phyloP scores from a whole-genome alignment of 2,888 invertebrate species.

The Rhagonycha fulva region DNA sequence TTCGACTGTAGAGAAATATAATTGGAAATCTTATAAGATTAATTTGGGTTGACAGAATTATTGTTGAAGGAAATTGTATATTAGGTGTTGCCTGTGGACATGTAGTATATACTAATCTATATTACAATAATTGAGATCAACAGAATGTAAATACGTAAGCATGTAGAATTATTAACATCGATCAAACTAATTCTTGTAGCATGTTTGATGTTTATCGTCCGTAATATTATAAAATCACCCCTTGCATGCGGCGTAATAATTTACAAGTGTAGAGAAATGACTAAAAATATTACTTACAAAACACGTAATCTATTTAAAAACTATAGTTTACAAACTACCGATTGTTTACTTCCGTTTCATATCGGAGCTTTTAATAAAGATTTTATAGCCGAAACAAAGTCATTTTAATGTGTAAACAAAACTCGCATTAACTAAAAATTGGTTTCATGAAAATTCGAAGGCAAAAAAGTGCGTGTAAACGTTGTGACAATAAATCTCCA shows the following conservation, averaged over 20 bases:
- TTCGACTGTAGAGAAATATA: not conserved
- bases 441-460: not conserved
- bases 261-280: conserved; percentile 32
- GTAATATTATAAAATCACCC: conserved; percentile 36
- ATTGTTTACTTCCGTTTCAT: conserved; percentile 13
- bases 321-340: conserved; percentile 10
- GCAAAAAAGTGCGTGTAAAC: conserved; percentile 2
- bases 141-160: conserved; percentile 11
- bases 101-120: not conserved
- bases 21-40: not conserved
- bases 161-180: conserved; percentile 35
- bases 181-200: conserved; percentile 36
- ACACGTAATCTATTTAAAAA: conserved; percentile 18
- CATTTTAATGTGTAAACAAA: not conserved
- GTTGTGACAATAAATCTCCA: conserved; percentile 7
- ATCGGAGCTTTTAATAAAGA: not conserved
- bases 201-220: conserved; percentile 35
- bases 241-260: conserved; percentile 33
- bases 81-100: not conserved
- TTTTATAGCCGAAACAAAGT: not conserved
- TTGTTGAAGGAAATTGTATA: not conserved
- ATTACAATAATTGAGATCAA: conserved; percentile 13
- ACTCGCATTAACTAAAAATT: not conserved
- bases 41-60: not conserved
- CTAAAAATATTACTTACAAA: conserved; percentile 15